phyloP scores from a whole-genome alignment of 2,113 vertebrate genomes.

The Pithys albifrons region DNA sequence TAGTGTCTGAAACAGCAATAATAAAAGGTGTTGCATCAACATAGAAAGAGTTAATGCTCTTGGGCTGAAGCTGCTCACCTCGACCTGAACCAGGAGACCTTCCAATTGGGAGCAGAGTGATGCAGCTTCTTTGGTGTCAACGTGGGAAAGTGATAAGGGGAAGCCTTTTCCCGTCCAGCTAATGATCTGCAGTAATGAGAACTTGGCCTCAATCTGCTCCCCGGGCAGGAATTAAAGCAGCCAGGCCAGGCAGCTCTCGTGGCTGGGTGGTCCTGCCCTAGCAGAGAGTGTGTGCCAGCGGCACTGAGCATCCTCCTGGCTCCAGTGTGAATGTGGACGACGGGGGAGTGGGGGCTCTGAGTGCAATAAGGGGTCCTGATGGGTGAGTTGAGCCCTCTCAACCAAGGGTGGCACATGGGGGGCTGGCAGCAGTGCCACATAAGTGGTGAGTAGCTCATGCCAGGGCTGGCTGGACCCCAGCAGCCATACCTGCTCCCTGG shows the following conservation, averaged over 20 bases:
- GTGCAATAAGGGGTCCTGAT: accelerated
- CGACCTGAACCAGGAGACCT: background rate
- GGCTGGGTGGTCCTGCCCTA: background rate
- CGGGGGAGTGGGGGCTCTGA: background rate
- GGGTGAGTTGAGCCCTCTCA: background rate
- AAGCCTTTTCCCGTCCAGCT: background rate
- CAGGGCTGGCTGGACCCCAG: background rate
- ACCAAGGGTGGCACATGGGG: background rate
- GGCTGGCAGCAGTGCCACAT: accelerated
- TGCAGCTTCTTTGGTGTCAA: background rate
- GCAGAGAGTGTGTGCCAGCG: background rate
- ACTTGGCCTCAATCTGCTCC: background rate
- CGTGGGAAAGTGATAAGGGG: background rate
- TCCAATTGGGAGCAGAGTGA: accelerated
- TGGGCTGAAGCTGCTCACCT: background rate
- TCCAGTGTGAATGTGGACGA: accelerated
- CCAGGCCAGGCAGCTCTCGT: background rate
- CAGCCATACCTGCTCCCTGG: background rate
- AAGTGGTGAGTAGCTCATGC: background rate
- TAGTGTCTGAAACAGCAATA: background rate
- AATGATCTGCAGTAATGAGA: slow-evolving; percentile 5
- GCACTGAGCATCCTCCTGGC: background rate
- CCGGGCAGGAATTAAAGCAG: background rate
- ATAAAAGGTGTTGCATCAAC: background rate
- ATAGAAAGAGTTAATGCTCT: background rate